Base-by-base conservation (phyloP, 1,140 invertebrate species). In the Daktulosphaira vitifoliae region DNA sequence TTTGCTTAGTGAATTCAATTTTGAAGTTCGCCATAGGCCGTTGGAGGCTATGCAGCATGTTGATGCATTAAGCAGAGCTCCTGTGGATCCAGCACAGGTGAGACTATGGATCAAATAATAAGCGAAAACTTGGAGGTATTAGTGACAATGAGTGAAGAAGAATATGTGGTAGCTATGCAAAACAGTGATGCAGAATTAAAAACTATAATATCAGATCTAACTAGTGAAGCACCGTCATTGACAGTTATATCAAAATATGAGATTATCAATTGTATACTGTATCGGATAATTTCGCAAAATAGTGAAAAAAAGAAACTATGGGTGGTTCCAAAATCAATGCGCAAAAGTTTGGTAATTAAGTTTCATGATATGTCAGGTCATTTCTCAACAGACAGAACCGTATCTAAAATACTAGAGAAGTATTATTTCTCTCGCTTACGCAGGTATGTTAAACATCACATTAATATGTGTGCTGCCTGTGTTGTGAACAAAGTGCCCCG, bases 51-150 rank as follows among this genome's bases (percentile, higher is more conserved):
- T 75, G 70, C 46, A 38, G 18, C 74, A 76, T 51, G 71, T 70
- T 1, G 74, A 78, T 68, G 74, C 75, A 0, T 65, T 76, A 3
- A 76, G 74, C 49, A 52, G 73, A 3, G 48, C 22, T 11, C 42
- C 59, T 29, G 18, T 25, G n/a, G 59, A 64, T 15, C n/a, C 4
- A 33, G 59, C 44, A 18, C 16, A 22, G 44, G n/a, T n/a, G n/a
- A n/a, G n/a, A n/a, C n/a, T n/a, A n/a, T n/a, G n/a, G n/a, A n/a
- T n/a, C n/a, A n/a, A n/a, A n/a, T n/a, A n/a, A n/a, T n/a, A n/a
- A n/a, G n/a, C n/a, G n/a, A n/a, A n/a, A n/a, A n/a, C n/a, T n/a
- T n/a, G n/a, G n/a, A n/a, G n/a, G n/a, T n/a, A n/a, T n/a, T n/a
- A n/a, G n/a, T n/a, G n/a, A n/a, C n/a, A n/a, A n/a, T n/a, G n/a